Evolutionary conservation across 2,113 vertebrate species (phyloP), one percentile per base, ranked within the genome.

Genomic region (Lanius ludovicianus): DNA sequence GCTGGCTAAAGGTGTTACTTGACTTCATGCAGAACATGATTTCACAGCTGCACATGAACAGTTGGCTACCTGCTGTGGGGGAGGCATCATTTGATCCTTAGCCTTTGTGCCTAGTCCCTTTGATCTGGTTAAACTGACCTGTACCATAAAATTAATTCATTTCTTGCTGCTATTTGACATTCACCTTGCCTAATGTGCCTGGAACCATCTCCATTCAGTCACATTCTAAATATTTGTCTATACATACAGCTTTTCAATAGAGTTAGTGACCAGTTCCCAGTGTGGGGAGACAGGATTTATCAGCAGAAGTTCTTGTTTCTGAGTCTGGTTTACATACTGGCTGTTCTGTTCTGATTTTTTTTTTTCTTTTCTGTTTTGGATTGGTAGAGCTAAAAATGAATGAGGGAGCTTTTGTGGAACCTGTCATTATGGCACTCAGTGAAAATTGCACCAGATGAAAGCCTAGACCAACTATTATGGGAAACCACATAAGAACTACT

Each of bases 361-460:
- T 65, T 67, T 78, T 84, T 69, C 65, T 65, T 67, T 79, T 63
- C 30, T 78, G 23, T 19, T 87, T 84, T 75, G 76, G 37, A 82
- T 76, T 90, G 57, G 59, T 67, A 65, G 57, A 84, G 73, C 95
- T 97, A 90, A 94, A 96, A 96, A 90, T 37, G 87, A 90, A 82
- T 35, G 44, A 80, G 47, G 10, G 13, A 15, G 10, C 22, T 52
- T 89, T 90, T 88, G 68, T 64, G 19, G 60, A 96, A 95, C 83
- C 57, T 70, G 30, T 84, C 46, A 92, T 96, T 96, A 96, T 12
- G 23, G 88, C 80, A 64, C 44, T 84, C 85, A 80, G 82, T 39
- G 60, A 78, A 96, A 95, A 96, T 22, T 92, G 65, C 73, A 93
- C 23, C 65, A 96, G 83, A 94, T 93, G 80, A 92, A 93, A 93